Conservation (phyloP, 2,888 invertebrate species). For the Pammene fasciana region DNA sequence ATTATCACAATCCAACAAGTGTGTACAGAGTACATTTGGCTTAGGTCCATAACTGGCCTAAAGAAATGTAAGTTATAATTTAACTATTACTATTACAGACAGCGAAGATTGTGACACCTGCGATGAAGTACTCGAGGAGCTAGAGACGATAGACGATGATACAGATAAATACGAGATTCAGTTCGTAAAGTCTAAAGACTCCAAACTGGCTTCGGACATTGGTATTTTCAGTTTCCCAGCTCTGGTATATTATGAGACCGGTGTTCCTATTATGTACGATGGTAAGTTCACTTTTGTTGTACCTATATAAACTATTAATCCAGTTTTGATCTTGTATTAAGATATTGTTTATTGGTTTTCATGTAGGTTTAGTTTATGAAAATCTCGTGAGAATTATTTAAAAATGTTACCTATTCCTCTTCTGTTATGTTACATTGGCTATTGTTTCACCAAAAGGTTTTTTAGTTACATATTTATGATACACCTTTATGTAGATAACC, state of each 20-base stretch:
- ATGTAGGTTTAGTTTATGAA: neutral
- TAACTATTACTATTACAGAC: slow-evolving; percentile 77
- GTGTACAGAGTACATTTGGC: too few relatives aligned
- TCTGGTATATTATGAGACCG: slow-evolving; percentile 95
- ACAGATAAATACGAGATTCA: slow-evolving; percentile 96
- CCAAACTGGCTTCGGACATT: slow-evolving; percentile 94
- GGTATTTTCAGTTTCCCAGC: slow-evolving; percentile 97
- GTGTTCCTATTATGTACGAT: slow-evolving; percentile 97
- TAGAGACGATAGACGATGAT: slow-evolving; percentile 96
- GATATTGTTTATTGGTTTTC: neutral
- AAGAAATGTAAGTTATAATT: neutral
- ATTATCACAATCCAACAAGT: too few relatives aligned
- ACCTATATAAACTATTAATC: slow-evolving; percentile 17
- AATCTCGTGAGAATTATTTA: too few relatives aligned
- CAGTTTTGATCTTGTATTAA: neutral
- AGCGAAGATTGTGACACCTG: slow-evolving; percentile 94
- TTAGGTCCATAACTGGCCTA: too few relatives aligned
- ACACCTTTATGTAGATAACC: too few relatives aligned
- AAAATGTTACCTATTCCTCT: too few relatives aligned
- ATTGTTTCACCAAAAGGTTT: too few relatives aligned
- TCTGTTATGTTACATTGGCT: too few relatives aligned
- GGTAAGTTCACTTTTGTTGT: slow-evolving; percentile 84
- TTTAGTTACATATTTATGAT: too few relatives aligned
- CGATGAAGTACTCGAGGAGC: slow-evolving; percentile 91
- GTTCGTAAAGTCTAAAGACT: slow-evolving; percentile 96